Evolutionary conservation across 2,888 invertebrate genomes (phyloP), one percentile per base, ranked within the genome.

Genomic region (Notodonta dromedarius): DNA sequence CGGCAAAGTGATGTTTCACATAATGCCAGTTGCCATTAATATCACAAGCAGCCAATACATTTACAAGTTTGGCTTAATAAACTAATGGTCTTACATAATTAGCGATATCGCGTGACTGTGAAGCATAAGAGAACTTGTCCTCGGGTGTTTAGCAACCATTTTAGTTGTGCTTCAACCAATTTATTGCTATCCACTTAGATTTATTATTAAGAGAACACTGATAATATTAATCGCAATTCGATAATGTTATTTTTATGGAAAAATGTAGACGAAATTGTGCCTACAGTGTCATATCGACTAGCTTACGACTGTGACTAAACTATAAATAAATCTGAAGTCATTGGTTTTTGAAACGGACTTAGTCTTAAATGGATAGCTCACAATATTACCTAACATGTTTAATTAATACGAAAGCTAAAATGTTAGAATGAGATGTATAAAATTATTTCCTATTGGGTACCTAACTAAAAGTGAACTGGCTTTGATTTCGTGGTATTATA

Each of bases 41-140:
- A 66, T 63, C 65, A 61, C 5, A 8, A 40, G 11, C 11, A 4
- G 60, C 62, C 64, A 46, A 65, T 73, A 65, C 62, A 42, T 73
- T 70, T 73, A 63, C 57, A 66, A 64, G 59, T 73, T 73, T 66
- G 58, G 60, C 50, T 67, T 75, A 83, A 90, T 90, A 91, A 90
- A 90, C 91, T 83, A 77, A 80, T 79, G 83, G 74, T 73, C 82
- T 87, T 87, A 88, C 86, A 88, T 90, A 89, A 91, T 91, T 92
- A 91, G 84, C 77, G 70, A 80, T 69, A 70, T 93, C 79, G 93
- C 92, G 93, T 93, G 92, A 86, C 89, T 86, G 60, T 59, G 66
- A 69, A 71, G 87, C 84, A 89, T 93, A 88, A 92, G 80, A 79
- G 83, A 84, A 84, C 88, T 80, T 88, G 90, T 91, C 89, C 81